phyloP scores from a whole-genome alignment of 2,888 invertebrate genomes.

The Conomelus anceps region DNA sequence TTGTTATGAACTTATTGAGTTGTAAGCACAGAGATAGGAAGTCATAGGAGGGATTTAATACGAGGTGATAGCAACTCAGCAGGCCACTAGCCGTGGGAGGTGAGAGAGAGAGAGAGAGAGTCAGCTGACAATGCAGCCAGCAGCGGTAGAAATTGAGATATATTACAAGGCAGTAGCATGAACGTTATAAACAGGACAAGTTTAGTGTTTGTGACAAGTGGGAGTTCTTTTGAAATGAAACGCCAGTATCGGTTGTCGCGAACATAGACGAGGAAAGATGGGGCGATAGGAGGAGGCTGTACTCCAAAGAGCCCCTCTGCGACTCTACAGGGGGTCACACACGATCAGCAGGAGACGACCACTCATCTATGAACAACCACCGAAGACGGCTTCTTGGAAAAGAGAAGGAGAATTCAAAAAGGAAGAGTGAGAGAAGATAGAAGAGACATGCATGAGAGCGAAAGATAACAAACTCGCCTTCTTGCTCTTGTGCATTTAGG shows the following conservation, averaged over 20 bases:
- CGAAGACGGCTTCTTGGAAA: not conserved
- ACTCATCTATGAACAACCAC: not conserved
- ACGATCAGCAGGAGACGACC: not conserved
- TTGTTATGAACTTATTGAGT: too few relatives aligned
- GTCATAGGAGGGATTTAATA: not conserved
- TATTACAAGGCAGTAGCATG: not conserved
- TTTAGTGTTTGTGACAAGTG: not conserved
- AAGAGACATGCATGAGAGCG: too few relatives aligned
- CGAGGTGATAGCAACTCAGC: not conserved
- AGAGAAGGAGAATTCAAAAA: too few relatives aligned
- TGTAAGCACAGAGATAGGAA: too few relatives aligned
- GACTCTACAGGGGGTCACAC: not conserved
- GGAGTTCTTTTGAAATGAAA: not conserved
- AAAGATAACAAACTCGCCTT: too few relatives aligned
- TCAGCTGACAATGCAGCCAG: not conserved
- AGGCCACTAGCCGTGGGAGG: not conserved
- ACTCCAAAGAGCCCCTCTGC: not conserved
- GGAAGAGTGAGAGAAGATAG: not conserved
- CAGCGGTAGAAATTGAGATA: not conserved
- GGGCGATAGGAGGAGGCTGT: too few relatives aligned
- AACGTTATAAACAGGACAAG: not conserved
- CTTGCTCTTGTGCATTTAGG: too few relatives aligned
- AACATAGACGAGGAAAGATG: not conserved
- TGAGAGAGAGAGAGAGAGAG: not conserved
- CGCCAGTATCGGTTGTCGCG: not conserved